A percentile compares a stretch with the other conserved stretches of the same genome.
Evolutionary conservation across 2,888 invertebrate species (phyloP).

Genomic region (Chrysolina oricalcia): DNA sequence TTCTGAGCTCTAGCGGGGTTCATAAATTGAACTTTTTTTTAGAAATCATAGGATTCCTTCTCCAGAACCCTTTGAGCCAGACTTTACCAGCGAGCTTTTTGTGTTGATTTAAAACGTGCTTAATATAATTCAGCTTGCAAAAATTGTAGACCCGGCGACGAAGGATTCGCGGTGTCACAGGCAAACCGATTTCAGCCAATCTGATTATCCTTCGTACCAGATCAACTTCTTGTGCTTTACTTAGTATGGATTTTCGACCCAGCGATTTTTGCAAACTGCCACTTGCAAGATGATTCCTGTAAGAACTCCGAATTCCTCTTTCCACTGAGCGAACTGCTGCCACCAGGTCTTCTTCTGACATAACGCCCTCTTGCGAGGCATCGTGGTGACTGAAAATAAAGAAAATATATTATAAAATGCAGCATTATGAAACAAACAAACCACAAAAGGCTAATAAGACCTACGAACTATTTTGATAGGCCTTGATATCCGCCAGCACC

Average conservation of each 20-base stretch:
- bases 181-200: slow-evolving; percentile 3
- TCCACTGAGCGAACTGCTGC: too few relatives aligned
- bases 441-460: slow-evolving; percentile 11
- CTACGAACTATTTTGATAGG: slow-evolving; percentile 5
- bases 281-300: too few relatives aligned
- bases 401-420: not conserved
- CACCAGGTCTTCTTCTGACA: not conserved
- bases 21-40: too few relatives aligned
- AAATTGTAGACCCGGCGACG: slow-evolving; percentile 4
- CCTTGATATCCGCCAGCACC: too few relatives aligned
- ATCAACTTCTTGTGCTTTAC: not conserved
- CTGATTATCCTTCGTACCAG: slow-evolving; percentile 2
- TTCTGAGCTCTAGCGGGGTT: slow-evolving; percentile 17
- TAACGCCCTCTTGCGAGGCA: not conserved
- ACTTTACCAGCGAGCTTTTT: slow-evolving; percentile 2
- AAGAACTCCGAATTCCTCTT: not conserved
- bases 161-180: slow-evolving; percentile 6
- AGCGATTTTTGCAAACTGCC: too few relatives aligned
- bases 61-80: slow-evolving; percentile 2
- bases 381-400: not conserved
- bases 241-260: not conserved
- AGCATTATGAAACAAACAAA: not conserved
- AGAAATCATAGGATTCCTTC: not conserved
- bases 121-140: slow-evolving; percentile 5
- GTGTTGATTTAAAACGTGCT: not conserved